Percentiles rank a stretch among this genome's conserved stretches.
Conservation (phyloP, 30 jellyfish, hydroid and myxozoan species). For the Haliclystus octoradiatus region DNA sequence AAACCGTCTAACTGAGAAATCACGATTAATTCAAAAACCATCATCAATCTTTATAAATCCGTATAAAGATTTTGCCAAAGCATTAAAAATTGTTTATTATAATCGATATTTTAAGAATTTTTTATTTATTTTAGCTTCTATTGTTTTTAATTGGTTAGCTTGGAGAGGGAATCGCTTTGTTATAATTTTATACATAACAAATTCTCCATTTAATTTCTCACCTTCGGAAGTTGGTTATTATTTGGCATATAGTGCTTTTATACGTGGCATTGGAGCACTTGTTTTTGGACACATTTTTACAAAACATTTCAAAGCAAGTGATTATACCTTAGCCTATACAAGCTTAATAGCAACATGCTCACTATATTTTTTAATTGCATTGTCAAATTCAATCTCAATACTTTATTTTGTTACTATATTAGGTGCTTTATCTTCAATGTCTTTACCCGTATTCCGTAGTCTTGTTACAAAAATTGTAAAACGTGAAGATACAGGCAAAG, state of each 20-base stretch:
- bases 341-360: constrained; percentile 51
- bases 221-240: constrained; percentile 72
- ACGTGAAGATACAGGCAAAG: constrained; percentile 55
- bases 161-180: constrained; percentile 55
- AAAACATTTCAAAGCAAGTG: constrained; percentile 27
- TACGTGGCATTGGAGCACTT: constrained; percentile 73
- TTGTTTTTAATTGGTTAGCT: constrained; percentile 53
- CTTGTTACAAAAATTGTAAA: constrained; percentile 60
- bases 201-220: constrained; percentile 65
- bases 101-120: no score
- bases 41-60: no score
- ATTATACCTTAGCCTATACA: constrained; percentile 25
- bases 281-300: constrained; percentile 46
- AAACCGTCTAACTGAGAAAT: no score
- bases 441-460: constrained; percentile 57
- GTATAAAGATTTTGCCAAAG: no score
- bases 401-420: constrained; percentile 44
- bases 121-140: constrained; percentile 31
- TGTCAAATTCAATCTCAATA: constrained; percentile 35
- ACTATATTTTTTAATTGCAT: constrained; percentile 42
- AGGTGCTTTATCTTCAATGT: constrained; percentile 55
- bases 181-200: constrained; percentile 43
- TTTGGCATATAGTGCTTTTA: constrained; percentile 34
- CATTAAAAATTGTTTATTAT: no score
- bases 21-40: no score